Percentiles rank a stretch among this genome's conserved stretches.
Conservation (phyloP, 35 echinoderm and acorn worm genomes). For the Ophioderma brevispina region DNA sequence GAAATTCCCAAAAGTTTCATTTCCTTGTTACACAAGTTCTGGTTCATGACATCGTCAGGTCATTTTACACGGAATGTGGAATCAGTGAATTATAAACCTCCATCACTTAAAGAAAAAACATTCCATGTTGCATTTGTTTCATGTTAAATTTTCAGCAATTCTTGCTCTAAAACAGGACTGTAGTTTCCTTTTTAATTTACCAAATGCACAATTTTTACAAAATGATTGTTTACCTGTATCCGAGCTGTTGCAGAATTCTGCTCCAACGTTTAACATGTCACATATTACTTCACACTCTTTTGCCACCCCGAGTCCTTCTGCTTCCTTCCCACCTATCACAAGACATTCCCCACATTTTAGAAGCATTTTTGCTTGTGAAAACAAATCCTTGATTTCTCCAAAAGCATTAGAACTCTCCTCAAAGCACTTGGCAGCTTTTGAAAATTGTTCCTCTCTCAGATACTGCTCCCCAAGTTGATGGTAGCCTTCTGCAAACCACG, state of each 20-base stretch:
- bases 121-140: too few species aligned
- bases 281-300: neutral
- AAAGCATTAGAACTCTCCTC: neutral
- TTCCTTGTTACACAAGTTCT: too few species aligned
- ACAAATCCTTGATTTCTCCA: neutral
- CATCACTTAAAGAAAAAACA: too few species aligned
- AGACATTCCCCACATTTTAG: neutral
- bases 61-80: too few species aligned
- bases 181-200: too few species aligned
- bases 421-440: slow-evolving; percentile 19
- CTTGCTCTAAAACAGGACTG: too few species aligned
- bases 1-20: too few species aligned
- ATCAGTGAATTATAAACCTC: too few species aligned
- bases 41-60: too few species aligned
- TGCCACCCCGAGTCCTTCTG: neutral
- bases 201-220: too few species aligned
- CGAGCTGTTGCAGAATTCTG: neutral
- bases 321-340: neutral
- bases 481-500: slow-evolving; percentile 21
- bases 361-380: neutral
- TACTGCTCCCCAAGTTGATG: slow-evolving; percentile 34
- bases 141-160: too few species aligned
- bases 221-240: neutral
- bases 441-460: neutral
- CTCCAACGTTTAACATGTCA: neutral